Evolutionary conservation across 2,888 invertebrate species (phyloP).

Genomic region (Spicauda simplicius): DNA sequence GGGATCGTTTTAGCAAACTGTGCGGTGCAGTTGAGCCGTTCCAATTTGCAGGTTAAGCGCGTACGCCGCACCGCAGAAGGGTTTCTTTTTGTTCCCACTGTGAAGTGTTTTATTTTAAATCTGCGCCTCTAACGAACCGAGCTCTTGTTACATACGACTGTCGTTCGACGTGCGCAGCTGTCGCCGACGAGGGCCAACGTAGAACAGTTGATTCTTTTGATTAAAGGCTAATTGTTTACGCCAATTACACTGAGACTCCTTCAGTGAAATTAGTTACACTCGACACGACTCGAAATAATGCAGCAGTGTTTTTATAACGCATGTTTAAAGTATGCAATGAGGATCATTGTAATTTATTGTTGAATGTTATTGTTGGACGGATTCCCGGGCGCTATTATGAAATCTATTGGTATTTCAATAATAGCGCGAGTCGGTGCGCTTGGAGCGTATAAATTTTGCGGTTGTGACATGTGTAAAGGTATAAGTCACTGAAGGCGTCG

Average conservation of each 20-base stretch:
- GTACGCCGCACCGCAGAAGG: slow-evolving; percentile 59
- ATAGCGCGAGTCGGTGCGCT: slow-evolving; percentile 39
- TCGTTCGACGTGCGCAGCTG: slow-evolving; percentile 59
- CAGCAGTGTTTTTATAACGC: neutral
- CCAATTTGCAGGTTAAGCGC: slow-evolving; percentile 64
- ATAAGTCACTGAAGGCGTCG: slow-evolving; percentile 58
- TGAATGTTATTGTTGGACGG: slow-evolving; percentile 14
- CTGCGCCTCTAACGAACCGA: slow-evolving; percentile 77
- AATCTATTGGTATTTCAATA: slow-evolving; percentile 41
- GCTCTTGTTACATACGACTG: slow-evolving; percentile 68
- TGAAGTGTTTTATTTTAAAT: slow-evolving; percentile 80
- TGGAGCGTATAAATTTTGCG: slow-evolving; percentile 45
- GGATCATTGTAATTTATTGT: slow-evolving; percentile 14
- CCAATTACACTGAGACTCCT: slow-evolving; percentile 17
- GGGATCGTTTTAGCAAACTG: slow-evolving; percentile 52
- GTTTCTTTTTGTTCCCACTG: slow-evolving; percentile 71
- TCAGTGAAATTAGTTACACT: neutral
- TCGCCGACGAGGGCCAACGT: slow-evolving; percentile 44
- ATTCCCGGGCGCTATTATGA: slow-evolving; percentile 14
- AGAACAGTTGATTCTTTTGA: slow-evolving; percentile 34
- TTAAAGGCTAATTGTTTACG: slow-evolving; percentile 29
- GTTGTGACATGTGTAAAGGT: slow-evolving; percentile 57
- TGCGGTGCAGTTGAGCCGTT: slow-evolving; percentile 49
- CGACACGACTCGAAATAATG: neutral
- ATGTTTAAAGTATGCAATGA: neutral